Percentiles rank a stretch among this genome's conserved stretches.
Evolutionary conservation across 2,888 invertebrate species (phyloP).

Genomic region (Pristionchus fissidentatus): DNA sequence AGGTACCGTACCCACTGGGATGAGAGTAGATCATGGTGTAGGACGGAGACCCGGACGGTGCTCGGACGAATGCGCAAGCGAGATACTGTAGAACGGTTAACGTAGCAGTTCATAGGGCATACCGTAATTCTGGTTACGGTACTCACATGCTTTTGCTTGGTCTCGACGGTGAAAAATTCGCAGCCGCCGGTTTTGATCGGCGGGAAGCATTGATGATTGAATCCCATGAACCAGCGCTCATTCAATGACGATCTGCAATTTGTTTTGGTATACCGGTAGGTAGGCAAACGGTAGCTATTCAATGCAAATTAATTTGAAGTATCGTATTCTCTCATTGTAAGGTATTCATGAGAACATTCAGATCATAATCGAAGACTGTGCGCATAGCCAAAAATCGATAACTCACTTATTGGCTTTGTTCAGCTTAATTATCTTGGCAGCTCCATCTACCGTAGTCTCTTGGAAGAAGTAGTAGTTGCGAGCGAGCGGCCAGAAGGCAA

Average conservation of each 20-base stretch:
- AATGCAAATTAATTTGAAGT: too few species aligned
- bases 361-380: background rate
- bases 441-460: conserved; percentile 26
- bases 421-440: conserved; percentile 26
- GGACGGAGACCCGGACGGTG: conserved; percentile 52
- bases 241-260: conserved; percentile 19
- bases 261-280: background rate
- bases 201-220: conserved; percentile 44
- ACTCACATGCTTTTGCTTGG: background rate
- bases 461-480: conserved; percentile 66
- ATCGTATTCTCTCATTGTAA: background rate
- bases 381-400: too few species aligned
- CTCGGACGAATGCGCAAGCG: conserved; percentile 56
- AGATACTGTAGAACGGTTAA: conserved; percentile 53
- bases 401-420: conserved; percentile 43
- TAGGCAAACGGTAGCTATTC: background rate
- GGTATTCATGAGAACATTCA: too few species aligned
- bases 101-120: background rate
- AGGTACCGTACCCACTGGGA: conserved; percentile 58
- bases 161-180: conserved; percentile 23
- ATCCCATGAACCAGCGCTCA: conserved; percentile 50
- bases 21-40: conserved; percentile 68
- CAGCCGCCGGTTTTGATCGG: background rate
- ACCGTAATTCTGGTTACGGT: background rate
- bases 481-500: conserved; percentile 67